Conservation (phyloP, 35 echinoderm and acorn worm genomes). For the Apostichopus californicus region DNA sequence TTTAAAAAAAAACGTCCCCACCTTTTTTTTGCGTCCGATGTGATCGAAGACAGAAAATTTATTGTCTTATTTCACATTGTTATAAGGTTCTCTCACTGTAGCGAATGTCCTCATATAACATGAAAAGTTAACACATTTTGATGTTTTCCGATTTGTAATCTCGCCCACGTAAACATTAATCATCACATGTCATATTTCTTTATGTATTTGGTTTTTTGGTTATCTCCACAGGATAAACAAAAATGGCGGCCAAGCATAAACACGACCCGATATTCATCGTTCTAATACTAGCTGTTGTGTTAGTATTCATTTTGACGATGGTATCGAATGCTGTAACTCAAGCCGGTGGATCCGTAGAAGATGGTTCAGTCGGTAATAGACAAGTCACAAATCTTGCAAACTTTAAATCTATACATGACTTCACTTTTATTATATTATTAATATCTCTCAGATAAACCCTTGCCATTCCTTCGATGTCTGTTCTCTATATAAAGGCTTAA, state of each 20-base stretch:
- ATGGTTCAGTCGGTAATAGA: conserved; percentile 3
- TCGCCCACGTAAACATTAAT: background rate
- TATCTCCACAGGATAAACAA: conserved; percentile 10
- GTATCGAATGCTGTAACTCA: conserved; percentile 42
- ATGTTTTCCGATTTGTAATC: background rate
- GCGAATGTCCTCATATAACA: no score
- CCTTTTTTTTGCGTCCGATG: no score
- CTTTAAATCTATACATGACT: background rate
- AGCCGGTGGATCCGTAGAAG: conserved; percentile 27
- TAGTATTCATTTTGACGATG: conserved; percentile 11
- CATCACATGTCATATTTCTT: background rate
- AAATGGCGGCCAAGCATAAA: conserved; percentile 36
- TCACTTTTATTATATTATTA: no score
- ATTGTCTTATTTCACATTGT: no score
- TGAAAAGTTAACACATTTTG: background rate
- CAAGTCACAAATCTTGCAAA: background rate
- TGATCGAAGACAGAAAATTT: no score
- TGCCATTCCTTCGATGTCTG: no score
- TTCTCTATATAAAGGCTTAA: no score
- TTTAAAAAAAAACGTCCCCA: no score
- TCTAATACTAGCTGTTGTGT: background rate
- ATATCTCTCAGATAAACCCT: no score
- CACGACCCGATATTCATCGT: conserved; percentile 34
- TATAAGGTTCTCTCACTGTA: no score
- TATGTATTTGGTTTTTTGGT: background rate